Base-by-base conservation (phyloP, 2,797 vertebrate genomes). In the Amblyopsis hoosieri region DNA sequence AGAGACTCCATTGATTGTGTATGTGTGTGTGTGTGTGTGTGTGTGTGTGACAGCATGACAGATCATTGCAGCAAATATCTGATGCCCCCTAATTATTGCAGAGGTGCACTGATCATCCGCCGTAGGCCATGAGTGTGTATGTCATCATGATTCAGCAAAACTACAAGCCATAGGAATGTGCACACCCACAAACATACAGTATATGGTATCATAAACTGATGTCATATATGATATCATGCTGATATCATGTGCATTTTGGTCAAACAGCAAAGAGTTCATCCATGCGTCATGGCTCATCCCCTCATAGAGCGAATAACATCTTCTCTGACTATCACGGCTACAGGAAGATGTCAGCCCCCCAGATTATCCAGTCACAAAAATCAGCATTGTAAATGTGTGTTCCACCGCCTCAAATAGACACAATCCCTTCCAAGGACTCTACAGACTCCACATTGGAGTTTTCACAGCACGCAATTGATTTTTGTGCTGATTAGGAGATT, bases 401-500 rank as follows among this genome's bases (percentile, higher is more conserved):
- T 29, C 17, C n/a, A 19, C 23, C 51, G 10, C 10, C 6, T n/a
- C 51, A 74, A 83, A 79, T 76, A 81, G 76, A 76, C 78, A 76
- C n/a, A 12, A 84, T 87, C 79, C 78, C 79, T 10, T 13, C 12
- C 4, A 78, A 78, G 78, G 66, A 45, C 69, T 68, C 71, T 74
- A 52, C 15, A 14, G 59, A 50, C 60, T 70, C 64, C 29, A 19
- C 42, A 1, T 3, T 31, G 61, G 51, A 47, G 82, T 74, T 80
- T 79, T 74, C 68, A 78, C 84, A 66, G 76, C 67, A 74, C 71
- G 79, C 75, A 79, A 82, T 80, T 86, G 79, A 85, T 84, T 87
- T 50, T 62, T 54, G 66, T 83, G 71, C 81, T 85, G 80, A 89
- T 88, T 87, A 85, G 67, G 66, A 80, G 85, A 83, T 89, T 83